phyloP scores from a whole-genome alignment of 2,888 invertebrate genomes.

The Hypomecis atomaria region DNA sequence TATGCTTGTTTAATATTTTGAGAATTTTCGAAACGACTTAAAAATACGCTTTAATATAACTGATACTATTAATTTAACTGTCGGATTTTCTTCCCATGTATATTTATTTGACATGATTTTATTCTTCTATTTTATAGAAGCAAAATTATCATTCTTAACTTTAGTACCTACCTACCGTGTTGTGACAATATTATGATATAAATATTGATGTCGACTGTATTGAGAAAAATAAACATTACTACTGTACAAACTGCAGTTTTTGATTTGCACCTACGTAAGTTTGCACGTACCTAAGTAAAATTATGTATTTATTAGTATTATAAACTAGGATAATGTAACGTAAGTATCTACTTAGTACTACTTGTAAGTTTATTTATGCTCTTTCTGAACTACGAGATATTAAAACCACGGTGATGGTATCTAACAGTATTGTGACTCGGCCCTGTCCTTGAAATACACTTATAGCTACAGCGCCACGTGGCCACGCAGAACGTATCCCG shows the following conservation, averaged over 20 bases:
- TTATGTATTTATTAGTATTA: neutral
- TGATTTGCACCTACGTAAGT: slow-evolving; percentile 14
- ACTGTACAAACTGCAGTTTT: slow-evolving; percentile 40
- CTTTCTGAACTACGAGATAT: too few relatives aligned
- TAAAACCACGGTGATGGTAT: too few relatives aligned
- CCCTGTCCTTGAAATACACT: too few relatives aligned
- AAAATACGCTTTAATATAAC: slow-evolving; percentile 21
- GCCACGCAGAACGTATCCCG: too few relatives aligned
- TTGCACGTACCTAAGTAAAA: neutral
- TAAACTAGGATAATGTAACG: neutral
- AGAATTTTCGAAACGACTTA: neutral
- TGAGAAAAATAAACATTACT: slow-evolving; percentile 67
- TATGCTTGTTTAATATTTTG: neutral
- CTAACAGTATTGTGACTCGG: too few relatives aligned
- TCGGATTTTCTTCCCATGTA: slow-evolving; percentile 23
- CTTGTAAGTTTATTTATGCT: too few relatives aligned
- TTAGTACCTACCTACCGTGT: slow-evolving; percentile 21
- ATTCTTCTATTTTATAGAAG: slow-evolving; percentile 12
- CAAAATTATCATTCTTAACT: slow-evolving; percentile 19
- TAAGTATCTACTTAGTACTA: neutral
- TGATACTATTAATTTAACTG: slow-evolving; percentile 13
- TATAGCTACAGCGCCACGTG: too few relatives aligned
- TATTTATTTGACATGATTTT: slow-evolving; percentile 20
- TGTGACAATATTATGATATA: slow-evolving; percentile 35
- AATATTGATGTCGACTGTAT: slow-evolving; percentile 65